Conservation (phyloP, 2,797 vertebrate species). For the Xiphorhynchus erythropygius region DNA sequence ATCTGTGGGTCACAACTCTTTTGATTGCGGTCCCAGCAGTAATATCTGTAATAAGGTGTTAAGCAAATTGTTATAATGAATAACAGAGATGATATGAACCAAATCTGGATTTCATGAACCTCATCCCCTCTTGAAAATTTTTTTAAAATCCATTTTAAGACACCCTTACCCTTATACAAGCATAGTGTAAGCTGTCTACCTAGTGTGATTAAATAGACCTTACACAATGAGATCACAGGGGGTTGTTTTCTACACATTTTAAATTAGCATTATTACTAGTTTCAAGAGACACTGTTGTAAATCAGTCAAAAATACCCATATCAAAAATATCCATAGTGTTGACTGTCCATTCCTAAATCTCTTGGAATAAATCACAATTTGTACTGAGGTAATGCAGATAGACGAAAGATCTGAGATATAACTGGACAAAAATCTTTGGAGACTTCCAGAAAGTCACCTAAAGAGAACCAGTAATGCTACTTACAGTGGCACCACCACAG, state of each 20-base stretch:
- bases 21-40: not conserved
- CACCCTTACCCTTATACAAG: not conserved
- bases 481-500: fast-evolving
- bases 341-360: not conserved
- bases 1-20: not conserved
- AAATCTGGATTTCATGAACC: not conserved
- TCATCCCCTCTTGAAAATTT: not conserved
- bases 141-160: not conserved
- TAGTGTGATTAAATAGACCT: fast-evolving
- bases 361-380: not conserved
- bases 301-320: not conserved
- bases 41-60: not conserved
- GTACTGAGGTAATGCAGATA: not conserved
- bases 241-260: not conserved
- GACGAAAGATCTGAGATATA: not conserved
- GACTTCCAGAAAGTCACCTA: not conserved
- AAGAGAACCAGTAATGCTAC: not conserved
- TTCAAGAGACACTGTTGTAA: not conserved
- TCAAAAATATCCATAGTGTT: not conserved
- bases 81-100: not conserved
- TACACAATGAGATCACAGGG: not conserved
- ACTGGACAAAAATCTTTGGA: not conserved
- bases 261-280: not conserved
- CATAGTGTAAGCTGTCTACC: not conserved
- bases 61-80: not conserved